Evolutionary conservation across 2,888 invertebrate genomes (phyloP), one percentile per base, ranked within the genome.

Genomic region (Drosophila anceps): DNA sequence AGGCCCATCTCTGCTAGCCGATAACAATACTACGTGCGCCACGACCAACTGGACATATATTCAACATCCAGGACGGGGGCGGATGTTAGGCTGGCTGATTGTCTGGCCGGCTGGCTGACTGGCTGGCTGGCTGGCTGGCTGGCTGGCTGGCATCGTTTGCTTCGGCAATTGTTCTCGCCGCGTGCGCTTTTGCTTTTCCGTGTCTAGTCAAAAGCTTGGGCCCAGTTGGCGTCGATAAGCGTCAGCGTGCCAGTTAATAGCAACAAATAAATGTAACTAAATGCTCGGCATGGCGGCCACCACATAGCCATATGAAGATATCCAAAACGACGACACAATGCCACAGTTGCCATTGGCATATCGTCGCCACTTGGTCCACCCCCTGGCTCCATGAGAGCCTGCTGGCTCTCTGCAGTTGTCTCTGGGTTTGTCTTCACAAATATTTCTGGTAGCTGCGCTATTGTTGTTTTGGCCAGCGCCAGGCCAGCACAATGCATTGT

Each of bases 241-340:
- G 91, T 89, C 91, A 81, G 84, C 87, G 78, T 87, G 88, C 89
- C 90, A 91, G 92, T 92, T 92, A 92, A 92, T 92, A 91, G 92
- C 91, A 92, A 92, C 92, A 92, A 92, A 92, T 92, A 92, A 92
- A 92, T 92, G 91, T 91, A 91, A 91, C 92, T 92, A 91, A 92
- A 92, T 92, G 92, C 91, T 91, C 72, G 76, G 71, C 77, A 67
- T 68, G 73, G 64, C 66, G 67, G 70, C 66, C 57, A 63, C 72
- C 67, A 68, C 72, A 50, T 20, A 64, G 76, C 75, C 81, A 87
- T 92, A 92, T 92, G 91, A 92, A 92, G 92, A 92, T 92, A 92
- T 92, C 92, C 88, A 91, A 92, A 91, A 80, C 78, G 90, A 88
- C 90, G 92, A 92, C 92, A 92, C 90, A 92, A 91, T 92, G 90